Evolutionary conservation across 2,797 vertebrate species (phyloP).

Genomic region (Lerista edwardsae): DNA sequence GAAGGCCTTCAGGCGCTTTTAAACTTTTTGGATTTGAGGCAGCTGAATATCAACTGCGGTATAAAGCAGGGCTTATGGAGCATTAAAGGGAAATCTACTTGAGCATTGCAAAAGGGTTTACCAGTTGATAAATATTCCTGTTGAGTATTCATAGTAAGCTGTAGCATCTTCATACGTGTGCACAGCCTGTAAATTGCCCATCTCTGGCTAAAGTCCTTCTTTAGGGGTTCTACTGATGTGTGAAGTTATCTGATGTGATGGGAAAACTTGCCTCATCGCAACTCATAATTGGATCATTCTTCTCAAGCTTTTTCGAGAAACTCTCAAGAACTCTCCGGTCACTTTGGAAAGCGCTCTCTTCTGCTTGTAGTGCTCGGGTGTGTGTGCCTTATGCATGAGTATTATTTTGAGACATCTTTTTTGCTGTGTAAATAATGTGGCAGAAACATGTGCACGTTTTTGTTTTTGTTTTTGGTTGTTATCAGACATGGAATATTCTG

Average conservation of each 20-base stretch:
- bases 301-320: neutral
- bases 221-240: constrained; percentile 32
- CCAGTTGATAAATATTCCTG: constrained; percentile 61
- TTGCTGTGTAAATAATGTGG: too few relatives aligned
- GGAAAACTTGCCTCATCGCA: constrained; percentile 19
- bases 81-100: constrained; percentile 55
- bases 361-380: neutral
- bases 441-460: too few relatives aligned
- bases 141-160: constrained; percentile 14
- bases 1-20: constrained; percentile 29
- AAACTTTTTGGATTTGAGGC: constrained; percentile 34
- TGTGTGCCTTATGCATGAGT: neutral
- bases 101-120: constrained; percentile 48
- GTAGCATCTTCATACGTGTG: constrained; percentile 52
- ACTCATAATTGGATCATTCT: constrained; percentile 1
- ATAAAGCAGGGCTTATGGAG: constrained; percentile 52
- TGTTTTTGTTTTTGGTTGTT: too few relatives aligned
- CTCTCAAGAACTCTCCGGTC: neutral
- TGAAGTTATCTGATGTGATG: constrained; percentile 12
- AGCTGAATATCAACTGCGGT: constrained; percentile 24
- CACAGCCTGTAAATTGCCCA: constrained; percentile 55
- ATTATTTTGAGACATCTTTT: neutral
- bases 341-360: neutral
- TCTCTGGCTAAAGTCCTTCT: constrained; percentile 43
- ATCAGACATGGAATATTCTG: neutral